Conservation (phyloP, 2,888 invertebrate species). For the Eustalomyia histrio region DNA sequence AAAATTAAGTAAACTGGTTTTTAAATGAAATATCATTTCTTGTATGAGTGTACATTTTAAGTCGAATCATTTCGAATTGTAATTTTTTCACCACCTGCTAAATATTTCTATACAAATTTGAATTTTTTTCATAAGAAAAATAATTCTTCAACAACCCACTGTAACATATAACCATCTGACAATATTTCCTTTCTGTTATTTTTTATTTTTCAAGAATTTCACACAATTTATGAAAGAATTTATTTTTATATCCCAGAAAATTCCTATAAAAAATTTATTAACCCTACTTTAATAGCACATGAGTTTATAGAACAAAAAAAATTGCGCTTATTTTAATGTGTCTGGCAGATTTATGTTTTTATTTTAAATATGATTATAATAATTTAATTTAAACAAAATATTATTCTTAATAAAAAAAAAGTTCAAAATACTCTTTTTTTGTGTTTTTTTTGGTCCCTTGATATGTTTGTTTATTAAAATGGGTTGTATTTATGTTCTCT, state of each 20-base stretch:
- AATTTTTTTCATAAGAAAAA: no score
- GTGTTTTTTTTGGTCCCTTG: not conserved
- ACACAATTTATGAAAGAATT: not conserved
- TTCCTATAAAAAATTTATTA: constrained; percentile 23
- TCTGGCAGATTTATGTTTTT: constrained; percentile 38
- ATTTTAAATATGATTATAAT: constrained; percentile 36
- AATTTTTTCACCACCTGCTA: no score
- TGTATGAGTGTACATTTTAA: no score
- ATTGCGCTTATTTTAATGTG: constrained; percentile 29
- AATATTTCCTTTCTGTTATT: not conserved
- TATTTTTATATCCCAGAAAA: not conserved
- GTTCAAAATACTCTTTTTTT: constrained; percentile 12
- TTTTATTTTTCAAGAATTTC: not conserved
- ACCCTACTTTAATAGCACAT: constrained; percentile 20
- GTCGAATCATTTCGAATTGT: no score
- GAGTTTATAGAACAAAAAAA: constrained; percentile 29
- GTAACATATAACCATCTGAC: not conserved
- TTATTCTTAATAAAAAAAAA: constrained; percentile 13
- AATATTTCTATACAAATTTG: no score
- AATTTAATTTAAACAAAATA: constrained; percentile 49
- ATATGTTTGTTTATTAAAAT: not conserved
- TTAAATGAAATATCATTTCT: no score
- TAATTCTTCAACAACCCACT: no score
- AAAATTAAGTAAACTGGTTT: no score
- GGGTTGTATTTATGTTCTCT: not conserved